Percentiles rank a stretch among this genome's conserved stretches.
phyloP scores from a whole-genome alignment of 2,797 vertebrate genomes.

The Otus scops region DNA sequence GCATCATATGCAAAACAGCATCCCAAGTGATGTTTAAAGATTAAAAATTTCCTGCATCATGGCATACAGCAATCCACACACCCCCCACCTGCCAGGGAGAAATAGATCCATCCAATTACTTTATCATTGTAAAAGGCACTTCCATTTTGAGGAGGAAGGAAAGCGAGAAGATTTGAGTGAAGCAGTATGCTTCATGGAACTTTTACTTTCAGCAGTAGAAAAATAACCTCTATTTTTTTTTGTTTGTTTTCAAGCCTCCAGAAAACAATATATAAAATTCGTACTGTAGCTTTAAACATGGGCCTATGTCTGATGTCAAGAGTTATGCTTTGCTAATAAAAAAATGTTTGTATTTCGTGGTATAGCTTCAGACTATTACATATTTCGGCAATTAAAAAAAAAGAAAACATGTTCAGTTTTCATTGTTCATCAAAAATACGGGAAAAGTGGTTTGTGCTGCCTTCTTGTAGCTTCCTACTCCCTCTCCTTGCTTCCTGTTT shows the following conservation, averaged over 20 bases:
- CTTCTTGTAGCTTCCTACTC: neutral
- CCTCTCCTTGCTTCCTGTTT: neutral
- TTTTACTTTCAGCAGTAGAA: neutral
- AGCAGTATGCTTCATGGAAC: neutral
- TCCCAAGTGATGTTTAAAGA: neutral
- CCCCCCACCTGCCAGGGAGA: neutral
- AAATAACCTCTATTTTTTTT: neutral
- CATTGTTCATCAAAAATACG: neutral
- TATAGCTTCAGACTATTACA: neutral
- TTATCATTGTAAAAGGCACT: neutral
- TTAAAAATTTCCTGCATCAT: neutral
- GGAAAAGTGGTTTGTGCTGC: neutral
- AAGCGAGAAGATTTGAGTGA: neutral
- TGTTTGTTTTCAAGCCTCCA: neutral
- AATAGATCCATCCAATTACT: neutral
- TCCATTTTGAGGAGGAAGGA: neutral
- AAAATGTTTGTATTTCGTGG: neutral
- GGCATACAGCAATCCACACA: accelerated
- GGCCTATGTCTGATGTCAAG: neutral
- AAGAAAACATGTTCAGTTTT: neutral
- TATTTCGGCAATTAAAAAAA: neutral
- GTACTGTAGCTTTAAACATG: neutral
- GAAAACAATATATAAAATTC: neutral
- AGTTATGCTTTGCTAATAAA: neutral
- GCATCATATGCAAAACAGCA: neutral